Base-by-base conservation (phyloP, 2,113 vertebrate genomes). In the Cyphomyrus discorhynchus region DNA sequence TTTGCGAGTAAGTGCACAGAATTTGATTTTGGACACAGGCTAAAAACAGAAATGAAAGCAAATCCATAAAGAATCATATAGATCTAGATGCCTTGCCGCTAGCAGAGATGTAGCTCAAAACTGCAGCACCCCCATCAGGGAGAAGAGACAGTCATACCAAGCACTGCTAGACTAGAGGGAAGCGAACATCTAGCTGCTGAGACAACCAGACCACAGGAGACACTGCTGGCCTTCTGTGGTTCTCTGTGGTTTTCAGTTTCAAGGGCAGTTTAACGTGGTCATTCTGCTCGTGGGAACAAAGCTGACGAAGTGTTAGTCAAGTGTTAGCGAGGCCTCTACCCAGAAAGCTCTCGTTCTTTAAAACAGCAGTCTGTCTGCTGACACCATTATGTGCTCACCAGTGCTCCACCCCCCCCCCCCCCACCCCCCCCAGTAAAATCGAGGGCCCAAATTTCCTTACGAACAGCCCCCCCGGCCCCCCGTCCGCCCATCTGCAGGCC, bases 401-500 rank as follows among this genome's bases (percentile, higher is more conserved):
- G 17, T 9, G 80, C 11, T 27, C 31, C 21, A 1, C 2, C 70
- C 31, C 70, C 9, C 80, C 87, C 49, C 0, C 39, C 2, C 39
- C 0, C 39, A 0, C 39, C 39, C 1, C 39, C 50, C n/a, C 52
- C 45, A 62, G 31, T 52, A 27, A 83, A 45, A 52, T 31, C 70
- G 35, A 45, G 19, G 52, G 3, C 1, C 27, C 17, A 13, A 50
- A 1, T 17, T 11, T 50, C 91, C 96, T 93, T 90, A 96, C 96
- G 96, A n/a, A n/a, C n/a, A n/a, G n/a, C n/a, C n/a, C n/a, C n/a
- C n/a, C n/a, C n/a, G n/a, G n/a, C n/a, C n/a, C n/a, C n/a, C n/a
- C n/a, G n/a, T n/a, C n/a, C n/a, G n/a, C n/a, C n/a, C n/a, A n/a
- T n/a, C n/a, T n/a, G n/a, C n/a, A n/a, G n/a, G n/a, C n/a, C n/a